phyloP scores from a whole-genome alignment of 2,113 vertebrate genomes.

The Rhabdornis inornatus region DNA sequence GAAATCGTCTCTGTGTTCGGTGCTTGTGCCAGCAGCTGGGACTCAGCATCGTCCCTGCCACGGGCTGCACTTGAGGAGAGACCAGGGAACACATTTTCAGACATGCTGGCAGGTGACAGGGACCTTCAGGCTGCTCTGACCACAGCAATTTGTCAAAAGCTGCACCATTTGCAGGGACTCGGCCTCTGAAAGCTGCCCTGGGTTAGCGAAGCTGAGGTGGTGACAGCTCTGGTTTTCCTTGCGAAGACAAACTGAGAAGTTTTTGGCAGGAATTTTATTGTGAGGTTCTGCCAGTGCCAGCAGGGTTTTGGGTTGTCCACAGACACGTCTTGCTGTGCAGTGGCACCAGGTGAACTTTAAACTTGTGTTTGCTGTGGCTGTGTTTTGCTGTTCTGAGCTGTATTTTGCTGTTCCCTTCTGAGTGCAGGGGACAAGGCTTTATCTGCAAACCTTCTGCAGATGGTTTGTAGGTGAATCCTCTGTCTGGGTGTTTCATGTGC shows the following conservation, averaged over 20 bases:
- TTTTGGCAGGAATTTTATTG: neutral
- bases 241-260: neutral
- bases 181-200: neutral
- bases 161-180: neutral
- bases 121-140: neutral
- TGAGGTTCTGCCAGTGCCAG: neutral
- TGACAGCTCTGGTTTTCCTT: neutral
- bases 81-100: rapidly evolving
- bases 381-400: neutral
- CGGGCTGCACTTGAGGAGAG: neutral
- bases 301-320: neutral
- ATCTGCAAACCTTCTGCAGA: neutral
- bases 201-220: neutral
- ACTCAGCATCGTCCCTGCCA: rapidly evolving
- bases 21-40: neutral
- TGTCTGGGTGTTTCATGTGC: neutral
- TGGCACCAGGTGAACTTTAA: neutral
- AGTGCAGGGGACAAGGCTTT: neutral
- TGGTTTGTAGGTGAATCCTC: too few species aligned
- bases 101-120: neutral
- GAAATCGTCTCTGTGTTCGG: neutral
- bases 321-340: neutral
- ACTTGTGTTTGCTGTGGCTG: neutral
- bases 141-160: neutral
- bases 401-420: neutral